phyloP scores from a whole-genome alignment of 2,797 vertebrate genomes.

The Propithecus deckenii region DNA sequence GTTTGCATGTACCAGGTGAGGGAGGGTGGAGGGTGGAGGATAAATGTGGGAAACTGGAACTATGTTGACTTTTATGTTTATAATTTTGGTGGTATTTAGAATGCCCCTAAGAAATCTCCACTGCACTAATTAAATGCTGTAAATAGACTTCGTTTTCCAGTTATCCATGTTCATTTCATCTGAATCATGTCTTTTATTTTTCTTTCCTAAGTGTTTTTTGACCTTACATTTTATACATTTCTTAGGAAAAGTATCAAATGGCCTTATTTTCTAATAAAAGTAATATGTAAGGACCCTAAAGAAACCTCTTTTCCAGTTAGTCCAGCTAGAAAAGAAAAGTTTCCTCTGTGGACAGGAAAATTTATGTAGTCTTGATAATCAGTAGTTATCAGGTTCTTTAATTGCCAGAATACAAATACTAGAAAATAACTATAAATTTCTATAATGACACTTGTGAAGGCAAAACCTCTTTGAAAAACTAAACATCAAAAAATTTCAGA shows the following conservation, averaged over 20 bases:
- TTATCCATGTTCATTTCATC: conserved; percentile 23
- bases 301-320: not conserved
- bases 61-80: not conserved
- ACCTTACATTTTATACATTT: not conserved
- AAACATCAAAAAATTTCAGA: not conserved
- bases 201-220: not conserved
- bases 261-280: not conserved
- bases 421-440: not conserved
- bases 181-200: not conserved
- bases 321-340: not conserved
- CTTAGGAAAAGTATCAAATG: not conserved
- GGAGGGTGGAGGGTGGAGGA: not conserved
- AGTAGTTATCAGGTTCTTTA: not conserved
- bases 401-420: conserved; percentile 24
- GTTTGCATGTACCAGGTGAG: not conserved
- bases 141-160: conserved; percentile 15
- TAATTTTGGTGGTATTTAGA: conserved; percentile 39
- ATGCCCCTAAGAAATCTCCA: not conserved
- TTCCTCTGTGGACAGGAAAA: not conserved
- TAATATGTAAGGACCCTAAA: not conserved
- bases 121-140: conserved; percentile 5
- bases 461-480: not conserved
- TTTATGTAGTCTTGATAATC: not conserved
- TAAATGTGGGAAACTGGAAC: conserved; percentile 11
- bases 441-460: not conserved